Evolutionary conservation across 2,113 vertebrate genomes (phyloP).

Genomic region (Aptenodytes forsteri): DNA sequence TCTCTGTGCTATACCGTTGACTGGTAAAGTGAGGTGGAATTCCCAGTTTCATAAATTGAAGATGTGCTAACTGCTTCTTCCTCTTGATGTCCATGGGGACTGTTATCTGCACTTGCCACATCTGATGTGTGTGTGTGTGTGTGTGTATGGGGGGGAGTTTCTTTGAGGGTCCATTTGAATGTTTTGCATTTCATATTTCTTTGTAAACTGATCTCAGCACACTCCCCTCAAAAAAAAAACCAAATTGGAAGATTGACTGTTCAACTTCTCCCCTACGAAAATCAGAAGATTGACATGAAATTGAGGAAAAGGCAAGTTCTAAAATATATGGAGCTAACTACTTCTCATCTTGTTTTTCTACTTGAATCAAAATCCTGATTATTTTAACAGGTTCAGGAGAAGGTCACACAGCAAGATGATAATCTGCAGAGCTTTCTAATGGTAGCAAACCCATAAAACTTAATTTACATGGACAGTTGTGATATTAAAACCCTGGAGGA

Average conservation of each 20-base stretch:
- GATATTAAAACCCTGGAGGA: constrained; percentile 9
- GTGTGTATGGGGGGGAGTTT: background rate
- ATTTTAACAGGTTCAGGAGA: constrained; percentile 14
- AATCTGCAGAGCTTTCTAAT: background rate
- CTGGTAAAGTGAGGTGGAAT: background rate
- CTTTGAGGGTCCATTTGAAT: background rate
- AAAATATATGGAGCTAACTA: background rate
- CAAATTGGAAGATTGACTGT: background rate
- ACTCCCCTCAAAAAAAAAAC: fast-evolving
- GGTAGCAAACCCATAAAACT: background rate
- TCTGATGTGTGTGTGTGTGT: fast-evolving
- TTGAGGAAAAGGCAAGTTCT: background rate
- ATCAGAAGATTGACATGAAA: background rate
- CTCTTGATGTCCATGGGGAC: background rate
- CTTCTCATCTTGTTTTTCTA: background rate
- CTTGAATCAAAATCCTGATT: background rate
- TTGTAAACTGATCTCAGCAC: background rate
- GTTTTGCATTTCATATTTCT: background rate
- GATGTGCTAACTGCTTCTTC: background rate
- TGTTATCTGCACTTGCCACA: background rate
- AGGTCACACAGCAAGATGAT: background rate
- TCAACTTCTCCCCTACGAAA: background rate
- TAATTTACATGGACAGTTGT: background rate
- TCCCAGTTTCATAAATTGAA: background rate
- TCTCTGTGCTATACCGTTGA: background rate